Conservation (phyloP, 2,888 invertebrate species). For the Mycalesis mineus region DNA sequence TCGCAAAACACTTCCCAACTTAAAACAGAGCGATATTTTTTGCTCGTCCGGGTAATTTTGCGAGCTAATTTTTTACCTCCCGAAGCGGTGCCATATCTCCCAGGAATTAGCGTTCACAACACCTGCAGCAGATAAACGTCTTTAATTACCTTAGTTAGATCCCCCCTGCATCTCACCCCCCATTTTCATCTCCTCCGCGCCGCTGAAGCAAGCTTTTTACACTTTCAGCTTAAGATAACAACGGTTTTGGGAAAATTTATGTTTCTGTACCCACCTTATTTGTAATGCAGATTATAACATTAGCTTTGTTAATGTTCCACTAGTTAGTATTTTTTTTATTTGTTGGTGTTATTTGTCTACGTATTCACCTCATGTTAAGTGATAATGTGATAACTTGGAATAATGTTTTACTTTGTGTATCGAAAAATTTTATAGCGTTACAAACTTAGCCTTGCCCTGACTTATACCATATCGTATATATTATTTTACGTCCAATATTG, state of each 20-base stretch:
- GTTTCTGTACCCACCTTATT: neutral
- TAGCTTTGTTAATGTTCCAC: no score
- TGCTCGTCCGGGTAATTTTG: slow-evolving; percentile 20
- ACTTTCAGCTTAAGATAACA: slow-evolving; percentile 14
- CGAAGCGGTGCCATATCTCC: slow-evolving; percentile 45
- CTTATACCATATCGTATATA: no score
- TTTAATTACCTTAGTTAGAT: slow-evolving; percentile 56
- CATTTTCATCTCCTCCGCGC: slow-evolving; percentile 1
- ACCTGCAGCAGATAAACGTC: slow-evolving; percentile 70
- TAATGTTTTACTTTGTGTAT: no score
- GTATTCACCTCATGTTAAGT: no score
- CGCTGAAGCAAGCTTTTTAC: slow-evolving; percentile 3
- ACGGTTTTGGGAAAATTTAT: slow-evolving; percentile 13
- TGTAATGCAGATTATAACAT: neutral
- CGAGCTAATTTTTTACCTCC: slow-evolving; percentile 23
- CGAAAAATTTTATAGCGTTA: no score
- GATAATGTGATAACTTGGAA: no score
- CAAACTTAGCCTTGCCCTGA: no score
- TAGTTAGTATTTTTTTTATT: no score
- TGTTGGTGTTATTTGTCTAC: no score
- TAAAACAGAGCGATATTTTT: slow-evolving; percentile 17
- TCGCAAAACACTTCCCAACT: slow-evolving; percentile 4
- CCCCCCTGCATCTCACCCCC: slow-evolving; percentile 25
- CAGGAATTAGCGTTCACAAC: slow-evolving; percentile 49
- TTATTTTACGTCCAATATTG: no score